Percentiles rank a stretch among this genome's conserved stretches.
Evolutionary conservation across 1,140 invertebrate species (phyloP).

Genomic region (Thaumatotibia leucotreta): DNA sequence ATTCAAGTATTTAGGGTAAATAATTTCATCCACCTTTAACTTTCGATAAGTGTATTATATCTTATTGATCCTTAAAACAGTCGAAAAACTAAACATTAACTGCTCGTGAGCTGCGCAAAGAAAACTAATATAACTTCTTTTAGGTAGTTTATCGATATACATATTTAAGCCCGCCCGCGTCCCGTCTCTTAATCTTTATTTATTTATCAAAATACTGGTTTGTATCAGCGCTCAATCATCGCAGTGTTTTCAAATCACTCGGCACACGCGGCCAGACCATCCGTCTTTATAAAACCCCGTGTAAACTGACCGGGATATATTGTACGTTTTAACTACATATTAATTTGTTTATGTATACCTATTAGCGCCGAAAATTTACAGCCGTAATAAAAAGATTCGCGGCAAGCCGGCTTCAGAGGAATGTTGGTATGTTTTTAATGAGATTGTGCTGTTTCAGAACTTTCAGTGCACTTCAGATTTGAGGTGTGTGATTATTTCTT

Average conservation of each 20-base stretch:
- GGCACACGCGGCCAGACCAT: conserved; percentile 49
- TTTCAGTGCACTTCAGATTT: background rate
- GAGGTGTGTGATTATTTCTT: no score
- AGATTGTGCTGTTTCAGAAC: background rate
- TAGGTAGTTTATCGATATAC: background rate
- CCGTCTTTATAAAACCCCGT: conserved; percentile 64
- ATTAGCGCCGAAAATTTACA: conserved; percentile 54
- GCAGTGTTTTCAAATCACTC: conserved; percentile 65
- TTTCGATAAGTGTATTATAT: no score
- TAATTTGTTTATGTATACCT: conserved; percentile 58
- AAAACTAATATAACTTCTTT: background rate
- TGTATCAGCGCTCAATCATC: conserved; percentile 70
- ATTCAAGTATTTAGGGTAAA: no score
- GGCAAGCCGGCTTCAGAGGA: background rate
- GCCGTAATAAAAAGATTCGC: conserved; percentile 43
- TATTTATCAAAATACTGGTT: conserved; percentile 69
- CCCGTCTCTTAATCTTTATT: conserved; percentile 47
- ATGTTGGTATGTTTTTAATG: background rate
- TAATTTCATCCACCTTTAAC: no score
- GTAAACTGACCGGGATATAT: conserved; percentile 60
- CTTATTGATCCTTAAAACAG: no score
- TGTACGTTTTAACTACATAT: conserved; percentile 61
- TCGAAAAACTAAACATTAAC: background rate
- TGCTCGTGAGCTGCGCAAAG: background rate
- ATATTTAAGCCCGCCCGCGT: background rate